Conservation (phyloP, 2,113 vertebrate species). For the Coregonus clupeaformis region DNA sequence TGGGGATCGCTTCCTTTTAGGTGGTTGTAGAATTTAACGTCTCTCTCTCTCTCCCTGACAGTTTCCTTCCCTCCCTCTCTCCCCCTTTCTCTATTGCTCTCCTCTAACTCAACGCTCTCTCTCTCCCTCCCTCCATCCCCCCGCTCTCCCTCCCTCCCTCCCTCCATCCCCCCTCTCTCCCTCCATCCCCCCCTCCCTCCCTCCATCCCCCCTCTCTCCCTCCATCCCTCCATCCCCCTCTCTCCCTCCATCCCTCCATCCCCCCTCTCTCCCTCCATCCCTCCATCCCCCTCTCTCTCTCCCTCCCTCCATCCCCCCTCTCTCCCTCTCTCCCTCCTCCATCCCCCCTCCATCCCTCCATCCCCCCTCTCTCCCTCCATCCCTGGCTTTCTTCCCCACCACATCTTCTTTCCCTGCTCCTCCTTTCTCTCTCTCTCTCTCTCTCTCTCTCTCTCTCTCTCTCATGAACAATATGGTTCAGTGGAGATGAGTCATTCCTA, state of each 20-base stretch:
- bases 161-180: neutral
- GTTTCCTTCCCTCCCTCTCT: too few relatives aligned
- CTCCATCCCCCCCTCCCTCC: too few relatives aligned
- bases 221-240: neutral
- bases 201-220: too few relatives aligned
- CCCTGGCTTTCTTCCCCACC: neutral
- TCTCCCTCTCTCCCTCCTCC: neutral
- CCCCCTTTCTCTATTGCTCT: neutral
- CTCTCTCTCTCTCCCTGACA: too few relatives aligned
- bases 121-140: too few relatives aligned
- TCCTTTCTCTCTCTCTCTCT: neutral
- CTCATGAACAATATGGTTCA: neutral
- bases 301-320: too few relatives aligned
- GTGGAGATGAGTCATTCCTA: slow-evolving; percentile 18
- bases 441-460: neutral
- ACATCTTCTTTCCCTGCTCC: too few relatives aligned
- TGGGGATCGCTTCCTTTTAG: too few relatives aligned
- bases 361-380: neutral
- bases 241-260: neutral
- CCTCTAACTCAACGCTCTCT: neutral
- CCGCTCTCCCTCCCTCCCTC: neutral
- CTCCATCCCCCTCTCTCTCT: too few relatives aligned
- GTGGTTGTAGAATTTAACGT: too few relatives aligned
- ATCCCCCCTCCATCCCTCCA: neutral
- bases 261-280: too few relatives aligned